phyloP scores from a whole-genome alignment of 1,140 invertebrate genomes.

The Tribolium castaneum region DNA sequence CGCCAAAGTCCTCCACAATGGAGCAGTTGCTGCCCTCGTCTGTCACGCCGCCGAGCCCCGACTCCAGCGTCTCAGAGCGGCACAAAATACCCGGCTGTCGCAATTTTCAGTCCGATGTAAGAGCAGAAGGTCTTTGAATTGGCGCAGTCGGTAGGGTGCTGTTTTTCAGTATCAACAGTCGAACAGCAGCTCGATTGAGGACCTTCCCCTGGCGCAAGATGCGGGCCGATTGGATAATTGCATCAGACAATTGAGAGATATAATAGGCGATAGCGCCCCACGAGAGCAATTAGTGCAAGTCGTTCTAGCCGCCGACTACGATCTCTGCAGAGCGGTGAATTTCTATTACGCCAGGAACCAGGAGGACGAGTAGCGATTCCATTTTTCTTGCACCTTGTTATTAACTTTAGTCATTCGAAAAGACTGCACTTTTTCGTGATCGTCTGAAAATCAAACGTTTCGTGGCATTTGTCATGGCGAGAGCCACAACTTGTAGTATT shows the following conservation, averaged over 20 bases:
- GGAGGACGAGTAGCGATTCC: conserved; percentile 31
- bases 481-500: not conserved
- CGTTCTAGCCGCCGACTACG: conserved; percentile 70
- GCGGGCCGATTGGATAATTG: conserved; percentile 65
- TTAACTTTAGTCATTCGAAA: conserved; percentile 18
- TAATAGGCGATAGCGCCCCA: conserved; percentile 68
- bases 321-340: conserved; percentile 71
- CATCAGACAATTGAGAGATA: conserved; percentile 66
- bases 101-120: conserved; percentile 36
- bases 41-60: conserved; percentile 28
- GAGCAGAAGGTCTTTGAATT: not conserved
- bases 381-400: conserved; percentile 18
- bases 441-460: conserved; percentile 19
- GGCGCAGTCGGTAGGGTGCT: no score
- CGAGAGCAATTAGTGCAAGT: conserved; percentile 66
- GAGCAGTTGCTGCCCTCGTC: conserved; percentile 42
- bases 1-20: conserved; percentile 43
- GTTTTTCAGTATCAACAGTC: conserved; percentile 11
- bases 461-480: not conserved
- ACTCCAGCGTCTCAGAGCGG: conserved; percentile 44
- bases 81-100: conserved; percentile 20
- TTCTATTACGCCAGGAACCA: conserved; percentile 63
- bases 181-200: conserved; percentile 57
- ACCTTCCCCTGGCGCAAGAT: conserved; percentile 57
- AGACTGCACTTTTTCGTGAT: conserved; percentile 32